These are phyloP conservation scores for Malaclemys terrapin DNA, from an alignment of 2,113 vertebrate genomes.

Conservation along the genomic window DNA sequence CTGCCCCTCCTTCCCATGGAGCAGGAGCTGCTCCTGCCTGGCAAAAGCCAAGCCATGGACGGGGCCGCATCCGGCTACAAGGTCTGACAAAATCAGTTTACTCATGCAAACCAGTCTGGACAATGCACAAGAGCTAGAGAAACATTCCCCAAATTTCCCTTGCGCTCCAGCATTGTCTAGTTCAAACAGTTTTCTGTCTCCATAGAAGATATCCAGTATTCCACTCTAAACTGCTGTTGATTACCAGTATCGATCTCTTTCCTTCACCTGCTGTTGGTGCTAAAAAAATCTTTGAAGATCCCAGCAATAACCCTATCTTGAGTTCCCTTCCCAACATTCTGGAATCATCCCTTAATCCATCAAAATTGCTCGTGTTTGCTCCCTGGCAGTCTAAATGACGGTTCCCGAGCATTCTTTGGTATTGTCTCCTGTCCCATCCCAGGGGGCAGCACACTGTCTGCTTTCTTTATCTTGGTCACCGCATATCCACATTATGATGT, in stretches of 20 bases:
- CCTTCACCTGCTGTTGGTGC: not conserved
- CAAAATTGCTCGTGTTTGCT: not conserved
- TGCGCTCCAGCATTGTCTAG: not conserved
- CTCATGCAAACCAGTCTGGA: not conserved
- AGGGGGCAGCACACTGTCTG: not conserved
- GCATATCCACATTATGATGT: not conserved
- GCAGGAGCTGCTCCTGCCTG: no score
- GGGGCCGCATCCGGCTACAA: no score
- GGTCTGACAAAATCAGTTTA: not conserved
- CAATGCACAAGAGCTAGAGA: not conserved
- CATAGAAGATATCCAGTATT: not conserved
- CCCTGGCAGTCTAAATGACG: not conserved
- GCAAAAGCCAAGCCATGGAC: no score
- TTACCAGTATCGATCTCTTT: not conserved
- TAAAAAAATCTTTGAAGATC: not conserved
- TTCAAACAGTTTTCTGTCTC: not conserved
- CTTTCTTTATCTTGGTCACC: not conserved
- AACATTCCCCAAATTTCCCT: not conserved
- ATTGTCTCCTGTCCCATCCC: not conserved
- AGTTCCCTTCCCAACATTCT: not conserved
- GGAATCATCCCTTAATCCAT: not conserved
- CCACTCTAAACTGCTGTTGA: not conserved
- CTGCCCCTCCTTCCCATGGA: no score
- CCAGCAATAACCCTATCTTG: not conserved
- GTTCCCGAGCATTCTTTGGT: not conserved